Evolutionary conservation across 2,888 invertebrate species (phyloP).

Genomic region (Lypha dubia): DNA sequence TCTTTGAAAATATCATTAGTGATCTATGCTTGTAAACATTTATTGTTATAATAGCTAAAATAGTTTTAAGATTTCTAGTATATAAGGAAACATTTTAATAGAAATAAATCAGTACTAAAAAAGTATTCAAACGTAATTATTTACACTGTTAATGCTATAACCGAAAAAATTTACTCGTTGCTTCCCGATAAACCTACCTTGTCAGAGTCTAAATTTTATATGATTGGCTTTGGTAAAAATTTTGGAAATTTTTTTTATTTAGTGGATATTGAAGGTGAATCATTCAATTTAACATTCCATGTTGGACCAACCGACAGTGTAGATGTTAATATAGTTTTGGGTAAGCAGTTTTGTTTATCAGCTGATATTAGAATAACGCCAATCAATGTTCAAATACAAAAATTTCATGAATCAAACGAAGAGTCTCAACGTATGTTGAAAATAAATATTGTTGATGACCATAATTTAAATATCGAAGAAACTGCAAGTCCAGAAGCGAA

Average conservation of each 20-base stretch:
- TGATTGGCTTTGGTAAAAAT: constrained; percentile 50
- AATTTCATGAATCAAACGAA: constrained; percentile 9
- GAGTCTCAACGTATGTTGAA: not conserved
- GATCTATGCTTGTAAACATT: too few relatives aligned
- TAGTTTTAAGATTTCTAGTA: too few relatives aligned
- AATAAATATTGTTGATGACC: constrained; percentile 30
- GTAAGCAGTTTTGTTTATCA: constrained; percentile 34
- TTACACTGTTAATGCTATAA: constrained; percentile 44
- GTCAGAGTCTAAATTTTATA: constrained; percentile 36
- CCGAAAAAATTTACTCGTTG: constrained; percentile 8
- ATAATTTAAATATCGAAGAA: constrained; percentile 36
- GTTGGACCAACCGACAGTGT: constrained; percentile 42
- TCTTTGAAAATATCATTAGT: too few relatives aligned
- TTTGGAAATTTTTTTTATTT: constrained; percentile 35
- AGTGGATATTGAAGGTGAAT: constrained; percentile 30
- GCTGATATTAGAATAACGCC: constrained; percentile 46
- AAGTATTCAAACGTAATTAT: too few relatives aligned
- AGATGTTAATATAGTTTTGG: constrained; percentile 45
- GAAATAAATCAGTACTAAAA: too few relatives aligned
- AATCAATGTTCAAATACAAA: not conserved
- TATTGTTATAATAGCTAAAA: too few relatives aligned
- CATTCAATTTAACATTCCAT: constrained; percentile 52
- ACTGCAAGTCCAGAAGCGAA: not conserved
- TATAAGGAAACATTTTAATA: too few relatives aligned
- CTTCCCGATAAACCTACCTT: constrained; percentile 29